Conservation (phyloP, 2,797 vertebrate genomes). For the Epinephelus coioides region DNA sequence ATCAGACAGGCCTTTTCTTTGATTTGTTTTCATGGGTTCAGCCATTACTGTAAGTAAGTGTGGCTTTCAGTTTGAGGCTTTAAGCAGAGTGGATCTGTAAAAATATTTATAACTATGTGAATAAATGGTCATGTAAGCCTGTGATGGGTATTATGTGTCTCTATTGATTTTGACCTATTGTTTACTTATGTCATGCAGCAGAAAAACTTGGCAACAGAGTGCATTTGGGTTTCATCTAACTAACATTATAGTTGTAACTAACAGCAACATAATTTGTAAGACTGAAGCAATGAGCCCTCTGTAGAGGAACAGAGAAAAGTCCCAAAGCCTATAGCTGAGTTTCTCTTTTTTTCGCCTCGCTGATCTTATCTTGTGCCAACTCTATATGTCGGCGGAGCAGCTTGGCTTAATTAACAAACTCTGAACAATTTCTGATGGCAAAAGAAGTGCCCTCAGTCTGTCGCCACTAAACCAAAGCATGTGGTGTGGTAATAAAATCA, state of each 20-base stretch:
- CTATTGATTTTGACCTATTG: constrained; percentile 5
- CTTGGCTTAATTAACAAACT: constrained; percentile 62
- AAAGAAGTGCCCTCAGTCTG: constrained; percentile 35
- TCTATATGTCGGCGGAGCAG: constrained; percentile 28
- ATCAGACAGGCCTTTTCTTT: constrained; percentile 38
- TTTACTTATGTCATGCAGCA: constrained; percentile 6
- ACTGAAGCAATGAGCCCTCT: constrained; percentile 25
- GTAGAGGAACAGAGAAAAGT: constrained; percentile 13
- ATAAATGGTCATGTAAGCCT: background rate
- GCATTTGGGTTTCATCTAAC: constrained; percentile 10
- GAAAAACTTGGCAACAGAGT: constrained; percentile 15
- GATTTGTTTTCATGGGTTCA: constrained; percentile 45
- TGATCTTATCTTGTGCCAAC: constrained; percentile 48
- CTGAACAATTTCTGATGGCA: constrained; percentile 34
- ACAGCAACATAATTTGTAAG: constrained; percentile 2
- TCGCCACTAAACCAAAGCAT: constrained; percentile 49
- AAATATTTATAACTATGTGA: constrained; percentile 16
- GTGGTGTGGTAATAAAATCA: constrained; percentile 49
- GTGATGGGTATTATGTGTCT: constrained; percentile 3
- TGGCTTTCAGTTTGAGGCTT: constrained; percentile 13
- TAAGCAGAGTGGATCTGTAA: constrained; percentile 7
- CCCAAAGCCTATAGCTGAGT: constrained; percentile 24
- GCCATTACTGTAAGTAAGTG: constrained; percentile 30
- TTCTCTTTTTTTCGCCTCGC: constrained; percentile 40
- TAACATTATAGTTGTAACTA: constrained; percentile 26